Conservation (phyloP, 2,888 invertebrate species). For the Polydrusus cervinus region DNA sequence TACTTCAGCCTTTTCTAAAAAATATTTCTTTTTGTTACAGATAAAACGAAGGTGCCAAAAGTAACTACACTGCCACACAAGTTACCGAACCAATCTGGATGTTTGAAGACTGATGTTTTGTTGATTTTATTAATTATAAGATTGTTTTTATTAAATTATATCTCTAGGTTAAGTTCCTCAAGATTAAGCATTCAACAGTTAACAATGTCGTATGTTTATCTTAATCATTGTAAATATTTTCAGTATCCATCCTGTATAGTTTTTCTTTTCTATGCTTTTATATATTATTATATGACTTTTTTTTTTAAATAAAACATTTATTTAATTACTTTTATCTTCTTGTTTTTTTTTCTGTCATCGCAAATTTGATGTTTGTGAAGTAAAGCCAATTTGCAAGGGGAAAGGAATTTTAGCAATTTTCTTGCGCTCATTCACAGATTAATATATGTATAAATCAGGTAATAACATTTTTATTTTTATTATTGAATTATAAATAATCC, state of each 20-base stretch:
- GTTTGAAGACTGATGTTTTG: conserved; percentile 72
- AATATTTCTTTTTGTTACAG: conserved; percentile 65
- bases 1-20: neutral
- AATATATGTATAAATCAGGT: too few species aligned
- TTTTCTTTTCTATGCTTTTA: conserved; percentile 55
- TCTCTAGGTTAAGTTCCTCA: conserved; percentile 69
- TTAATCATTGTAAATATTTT: conserved; percentile 34
- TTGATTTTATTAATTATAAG: conserved; percentile 70
- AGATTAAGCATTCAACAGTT: conserved; percentile 56
- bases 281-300: conserved; percentile 51
- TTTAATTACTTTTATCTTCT: conserved; percentile 34
- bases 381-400: too few species aligned
- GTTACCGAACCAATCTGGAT: conserved; percentile 71
- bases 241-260: conserved; percentile 35
- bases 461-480: too few species aligned
- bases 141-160: conserved; percentile 71
- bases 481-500: too few species aligned
- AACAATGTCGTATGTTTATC: conserved; percentile 45
- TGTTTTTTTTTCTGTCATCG: neutral
- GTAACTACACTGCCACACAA: conserved; percentile 70
- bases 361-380: too few species aligned
- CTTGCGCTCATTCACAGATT: too few species aligned
- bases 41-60: conserved; percentile 54
- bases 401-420: too few species aligned
- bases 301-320: conserved; percentile 50